Base-by-base conservation (phyloP, 2,888 invertebrate genomes). In the Cephus spinipes region DNA sequence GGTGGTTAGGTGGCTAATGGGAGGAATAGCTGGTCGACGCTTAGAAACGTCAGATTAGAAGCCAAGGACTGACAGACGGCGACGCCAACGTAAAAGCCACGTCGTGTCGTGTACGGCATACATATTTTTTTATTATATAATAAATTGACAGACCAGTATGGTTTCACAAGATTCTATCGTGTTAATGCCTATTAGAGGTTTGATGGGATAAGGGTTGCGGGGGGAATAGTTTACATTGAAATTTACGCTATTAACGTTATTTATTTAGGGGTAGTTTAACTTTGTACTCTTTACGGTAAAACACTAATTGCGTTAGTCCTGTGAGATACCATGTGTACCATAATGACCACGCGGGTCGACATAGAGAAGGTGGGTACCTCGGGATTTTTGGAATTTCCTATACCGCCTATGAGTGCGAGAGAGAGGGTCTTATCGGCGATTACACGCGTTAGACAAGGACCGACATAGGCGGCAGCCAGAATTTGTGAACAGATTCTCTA, bases 61-160 rank as follows among this genome's bases (percentile, higher is more conserved):
- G 90, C 89, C 90, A 88, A 89, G 87, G 84, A 85, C 87, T 86
- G 89, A 89, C 88, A 87, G 83, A 36, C 81, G 80, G 82, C 83
- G 82, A 82, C 81, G 84, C 84, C 85, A 83, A 81, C 80, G 79
- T 15, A 12, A 35, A 40, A 79, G 76, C 33, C 83, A 82, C 80
- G 78, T 79, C 55, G 40, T 40, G 40, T 40, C 40, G 55, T 79
- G 84, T 84, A 83, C 85, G 89, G 87, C 88, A 89, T 88, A 88
- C 89, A 87, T 89, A 89, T 89, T 89, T 89, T 89, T 89, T 89
- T 89, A 89, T 90, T 90, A 90, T 87, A 90, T 90, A 55, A 55
- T 55, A 90, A 90, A 90, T 90, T 90, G 83, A 86, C 86, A 79
- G 55, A 55, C 81, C 88, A 68, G 80, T 86, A 85, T 81, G 90